Conservation (phyloP, 2,113 vertebrate species). For the Steatornis caripensis region DNA sequence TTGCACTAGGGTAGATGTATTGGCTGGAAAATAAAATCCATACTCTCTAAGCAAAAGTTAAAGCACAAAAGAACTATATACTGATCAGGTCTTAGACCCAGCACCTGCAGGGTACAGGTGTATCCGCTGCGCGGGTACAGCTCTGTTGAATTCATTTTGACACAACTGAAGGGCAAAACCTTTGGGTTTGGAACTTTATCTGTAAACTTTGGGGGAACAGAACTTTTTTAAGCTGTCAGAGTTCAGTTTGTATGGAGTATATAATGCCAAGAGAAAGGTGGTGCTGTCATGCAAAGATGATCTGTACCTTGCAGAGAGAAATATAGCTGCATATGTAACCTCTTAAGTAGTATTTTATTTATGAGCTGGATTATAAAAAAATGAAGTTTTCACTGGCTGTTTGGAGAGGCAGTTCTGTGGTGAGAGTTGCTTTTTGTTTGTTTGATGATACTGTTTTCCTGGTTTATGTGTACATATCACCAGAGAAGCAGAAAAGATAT, state of each 20-base stretch:
- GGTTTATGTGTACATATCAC: not conserved
- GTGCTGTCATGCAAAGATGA: not conserved
- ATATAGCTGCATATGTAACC: not conserved
- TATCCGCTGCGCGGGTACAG: fast-evolving
- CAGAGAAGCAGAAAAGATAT: not conserved
- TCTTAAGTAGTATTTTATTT: not conserved
- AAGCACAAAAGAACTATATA: not conserved
- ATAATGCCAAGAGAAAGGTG: not conserved
- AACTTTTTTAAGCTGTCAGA: not conserved
- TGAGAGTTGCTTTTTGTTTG: not conserved
- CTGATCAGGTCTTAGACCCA: not conserved
- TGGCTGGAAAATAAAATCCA: not conserved
- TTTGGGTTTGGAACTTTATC: not conserved
- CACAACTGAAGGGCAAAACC: not conserved
- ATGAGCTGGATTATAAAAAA: not conserved
- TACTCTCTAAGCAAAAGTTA: not conserved
- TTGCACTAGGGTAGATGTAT: not conserved
- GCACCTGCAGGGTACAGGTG: not conserved
- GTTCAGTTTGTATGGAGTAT: not conserved
- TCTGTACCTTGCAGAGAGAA: not conserved
- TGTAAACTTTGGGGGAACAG: not conserved
- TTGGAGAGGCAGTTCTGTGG: not conserved
- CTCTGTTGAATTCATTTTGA: not conserved
- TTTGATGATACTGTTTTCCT: not conserved
- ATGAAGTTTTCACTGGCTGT: not conserved